phyloP scores from a whole-genome alignment of 2,113 vertebrate species.

The Syrmaticus mikado region DNA sequence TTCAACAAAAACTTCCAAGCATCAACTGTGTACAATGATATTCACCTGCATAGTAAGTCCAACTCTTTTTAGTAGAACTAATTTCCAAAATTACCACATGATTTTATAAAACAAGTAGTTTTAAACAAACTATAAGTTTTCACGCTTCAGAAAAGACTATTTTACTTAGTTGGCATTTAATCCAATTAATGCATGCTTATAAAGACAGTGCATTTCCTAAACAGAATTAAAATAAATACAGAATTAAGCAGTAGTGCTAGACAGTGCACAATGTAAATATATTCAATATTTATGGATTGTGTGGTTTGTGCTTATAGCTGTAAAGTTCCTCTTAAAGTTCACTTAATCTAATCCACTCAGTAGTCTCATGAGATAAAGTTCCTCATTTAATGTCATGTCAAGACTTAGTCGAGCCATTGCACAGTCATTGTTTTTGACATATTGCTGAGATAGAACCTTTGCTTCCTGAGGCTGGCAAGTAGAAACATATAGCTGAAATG shows the following conservation, averaged over 20 bases:
- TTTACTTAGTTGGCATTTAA: not conserved
- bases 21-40: not conserved
- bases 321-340: slow-evolving; percentile 22
- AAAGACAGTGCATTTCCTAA: not conserved
- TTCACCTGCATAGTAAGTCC: not conserved
- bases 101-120: not conserved
- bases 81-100: not conserved
- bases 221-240: not conserved
- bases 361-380: slow-evolving; percentile 41
- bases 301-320: not conserved
- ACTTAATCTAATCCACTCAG: slow-evolving; percentile 45
- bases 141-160: not conserved
- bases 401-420: slow-evolving; percentile 37
- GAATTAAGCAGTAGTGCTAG: not conserved
- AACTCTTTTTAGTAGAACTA: not conserved
- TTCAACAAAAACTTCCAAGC: not conserved
- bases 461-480: not conserved
- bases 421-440: slow-evolving; percentile 27
- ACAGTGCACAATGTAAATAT: not conserved
- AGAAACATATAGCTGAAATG: slow-evolving; percentile 41
- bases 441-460: slow-evolving; percentile 45
- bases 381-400: slow-evolving; percentile 40
- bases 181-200: not conserved
- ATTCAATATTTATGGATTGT: slow-evolving; percentile 39
- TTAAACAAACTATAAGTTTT: not conserved